Conservation (phyloP, 1,140 invertebrate genomes). For the Ceratosolen solmsi region DNA sequence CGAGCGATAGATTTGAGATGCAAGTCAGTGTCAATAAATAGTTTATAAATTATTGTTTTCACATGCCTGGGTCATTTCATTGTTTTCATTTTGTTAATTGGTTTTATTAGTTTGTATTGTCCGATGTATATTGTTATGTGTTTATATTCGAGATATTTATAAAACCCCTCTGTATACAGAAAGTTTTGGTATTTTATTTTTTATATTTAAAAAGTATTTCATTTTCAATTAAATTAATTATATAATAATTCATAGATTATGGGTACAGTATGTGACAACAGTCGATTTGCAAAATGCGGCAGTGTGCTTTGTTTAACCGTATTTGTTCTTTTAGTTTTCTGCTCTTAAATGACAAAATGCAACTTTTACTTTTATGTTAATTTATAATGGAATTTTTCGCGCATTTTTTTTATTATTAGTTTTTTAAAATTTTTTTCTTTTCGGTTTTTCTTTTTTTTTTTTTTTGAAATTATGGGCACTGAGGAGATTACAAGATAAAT, state of each 20-base stretch:
- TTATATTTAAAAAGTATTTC: constrained; percentile 3
- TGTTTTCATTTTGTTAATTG: constrained; percentile 10
- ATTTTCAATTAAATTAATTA: constrained; percentile 33
- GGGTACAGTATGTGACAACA: constrained; percentile 60
- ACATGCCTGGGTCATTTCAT: background rate
- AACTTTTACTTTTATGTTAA: background rate
- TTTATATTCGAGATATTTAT: constrained; percentile 38
- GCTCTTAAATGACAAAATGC: constrained; percentile 21
- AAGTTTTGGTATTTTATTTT: constrained; percentile 16
- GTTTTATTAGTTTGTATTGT: constrained; percentile 42
- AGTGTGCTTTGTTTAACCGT: constrained; percentile 64
- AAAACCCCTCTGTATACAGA: constrained; percentile 6
- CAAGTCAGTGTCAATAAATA: constrained; percentile 35
- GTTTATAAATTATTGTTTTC: background rate
- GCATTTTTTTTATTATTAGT: no score
- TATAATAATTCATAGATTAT: constrained; percentile 48
- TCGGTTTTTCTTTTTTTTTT: no score
- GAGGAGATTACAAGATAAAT: constrained; percentile 29
- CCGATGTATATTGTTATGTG: constrained; percentile 30
- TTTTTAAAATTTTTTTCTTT: no score
- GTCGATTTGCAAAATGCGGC: constrained; percentile 65
- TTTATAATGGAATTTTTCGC: constrained; percentile 27
- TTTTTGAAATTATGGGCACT: constrained; percentile 48
- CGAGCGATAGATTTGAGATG: background rate
- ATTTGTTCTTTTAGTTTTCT: constrained; percentile 26